Base-by-base conservation (phyloP, 2,113 vertebrate genomes). In the Progne subis region DNA sequence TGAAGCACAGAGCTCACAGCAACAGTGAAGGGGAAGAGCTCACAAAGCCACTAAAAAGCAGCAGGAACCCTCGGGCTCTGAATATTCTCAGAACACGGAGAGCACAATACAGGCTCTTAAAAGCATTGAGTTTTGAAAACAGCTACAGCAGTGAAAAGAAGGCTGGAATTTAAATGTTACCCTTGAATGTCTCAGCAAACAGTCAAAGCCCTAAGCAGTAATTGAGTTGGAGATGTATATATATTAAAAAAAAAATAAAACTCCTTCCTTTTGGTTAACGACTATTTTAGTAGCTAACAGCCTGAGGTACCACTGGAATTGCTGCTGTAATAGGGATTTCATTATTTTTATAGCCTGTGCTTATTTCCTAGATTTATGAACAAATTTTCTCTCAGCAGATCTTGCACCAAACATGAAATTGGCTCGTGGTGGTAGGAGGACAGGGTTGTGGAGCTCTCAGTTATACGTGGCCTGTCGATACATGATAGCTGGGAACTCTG, bases 281-380 rank as follows among this genome's bases (percentile, higher is more conserved):
- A 85, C 67, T 91, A 24, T 95, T 90, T 87, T 77, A 85, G 89
- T 60, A 88, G 89, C 83, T 89, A 82, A 89, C 65, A 92, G 94
- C 95, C 93, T 59, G 70, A 90, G 70, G 81, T 95, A 82, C 91
- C 50, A 65, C 24, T 92, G 82, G 75, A 92, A 96, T 85, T 90
- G 91, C 87, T 91, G 84, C 91, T 90, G 55, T 85, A 94, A 95
- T 92, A 53, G 81, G 82, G 87, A 77, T 94, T 94, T 95, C 89
- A 93, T 95, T 95, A 87, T 70, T 95, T 95, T 95, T 95, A 95
- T 80, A 80, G 89, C 70, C 87, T 41, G 55, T 76, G 84, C 95
- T 97, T 96, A 91, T 95, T 96, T 91, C 65, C 61, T 26, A 57
- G 89, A 95, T 97, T 94, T 94, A 96, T 92, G 94, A 95, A 79